Evolutionary conservation across 2,888 invertebrate species (phyloP), one percentile per base, ranked within the genome.

Genomic region (Perizoma affinitatum): DNA sequence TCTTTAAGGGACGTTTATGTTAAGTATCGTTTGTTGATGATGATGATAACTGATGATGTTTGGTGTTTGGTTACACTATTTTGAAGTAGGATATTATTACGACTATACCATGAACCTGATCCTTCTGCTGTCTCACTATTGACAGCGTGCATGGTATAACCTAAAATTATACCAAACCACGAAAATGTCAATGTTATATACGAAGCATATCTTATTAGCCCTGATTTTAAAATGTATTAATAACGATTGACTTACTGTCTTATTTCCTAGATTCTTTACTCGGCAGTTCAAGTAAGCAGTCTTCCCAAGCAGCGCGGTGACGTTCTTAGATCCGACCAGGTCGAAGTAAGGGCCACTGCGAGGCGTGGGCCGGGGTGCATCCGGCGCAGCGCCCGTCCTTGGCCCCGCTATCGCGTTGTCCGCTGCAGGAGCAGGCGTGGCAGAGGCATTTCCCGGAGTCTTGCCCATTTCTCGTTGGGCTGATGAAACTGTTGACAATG

Each of bases 261-360:
- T 96, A 93, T 98, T 97, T 70, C 97, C 96, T 83, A 97, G 93
- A 91, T 97, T 97, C 92, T 97, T 97, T 68, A 97, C 97, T 65
- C 97, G 94, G 88, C 98, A 98, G 83, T 96, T 97, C 72, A 98
- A 93, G 82, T 97, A 97, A 51, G 97, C 97, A 42, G 97, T 97
- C 87, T 97, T 97, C 70, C 97, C 97, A 59, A 97, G 93, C 50
- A 97, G 93, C 0, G 97, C 97, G 36, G 97, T 97, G 67, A 94
- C 93, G 84, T 96, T 96, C 85, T 95, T 96, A 49, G 96, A 96
- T 41, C 94, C 94, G 58, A 94, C 91, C 75, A 94, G 93, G 84
- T 96, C 96, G 82, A 96, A 96, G 82, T 95, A 95, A 10, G 96
- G 96, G n/a, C 95, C 95, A 62, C 93, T 93, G 66, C 94, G 93